phyloP scores from a whole-genome alignment of 2,888 invertebrate genomes.

The Suillia variegata region DNA sequence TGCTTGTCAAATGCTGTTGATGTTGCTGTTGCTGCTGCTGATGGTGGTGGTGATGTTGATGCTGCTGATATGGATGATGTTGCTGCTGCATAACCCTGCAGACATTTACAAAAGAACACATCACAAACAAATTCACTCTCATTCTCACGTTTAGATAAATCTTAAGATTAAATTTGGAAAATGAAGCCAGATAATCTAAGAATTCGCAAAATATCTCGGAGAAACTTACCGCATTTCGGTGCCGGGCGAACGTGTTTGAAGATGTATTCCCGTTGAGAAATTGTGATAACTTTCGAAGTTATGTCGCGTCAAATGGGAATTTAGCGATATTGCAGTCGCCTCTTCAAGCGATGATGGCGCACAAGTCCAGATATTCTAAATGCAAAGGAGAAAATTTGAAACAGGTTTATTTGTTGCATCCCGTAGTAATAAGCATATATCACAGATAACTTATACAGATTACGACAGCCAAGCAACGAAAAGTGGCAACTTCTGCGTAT shows the following conservation, averaged over 20 bases:
- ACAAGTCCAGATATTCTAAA: constrained; percentile 38
- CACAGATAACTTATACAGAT: too few species aligned
- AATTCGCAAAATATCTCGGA: too few species aligned
- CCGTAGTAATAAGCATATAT: too few species aligned
- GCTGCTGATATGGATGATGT: neutral
- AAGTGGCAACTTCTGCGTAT: too few species aligned
- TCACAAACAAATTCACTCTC: constrained; percentile 23
- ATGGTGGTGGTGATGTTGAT: constrained; percentile 14
- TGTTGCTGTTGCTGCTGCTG: constrained; percentile 22
- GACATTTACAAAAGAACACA: neutral
- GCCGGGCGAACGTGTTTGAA: constrained; percentile 27
- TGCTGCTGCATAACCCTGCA: constrained; percentile 10
- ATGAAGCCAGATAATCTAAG: too few species aligned
- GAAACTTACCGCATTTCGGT: neutral
- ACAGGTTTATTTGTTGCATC: too few species aligned
- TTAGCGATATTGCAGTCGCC: constrained; percentile 30
- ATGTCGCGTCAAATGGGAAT: constrained; percentile 27
- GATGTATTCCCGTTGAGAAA: constrained; percentile 15
- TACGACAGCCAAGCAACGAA: too few species aligned
- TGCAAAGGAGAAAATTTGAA: neutral
- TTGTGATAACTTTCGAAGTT: constrained; percentile 32
- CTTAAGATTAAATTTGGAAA: too few species aligned
- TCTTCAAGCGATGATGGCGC: constrained; percentile 36
- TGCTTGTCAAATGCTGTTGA: constrained; percentile 17
- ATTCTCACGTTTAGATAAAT: too few species aligned